A percentile compares a stretch with the other conserved stretches of the same genome.
Evolutionary conservation across 2,888 invertebrate species (phyloP).

Genomic region (Diaperis boleti): DNA sequence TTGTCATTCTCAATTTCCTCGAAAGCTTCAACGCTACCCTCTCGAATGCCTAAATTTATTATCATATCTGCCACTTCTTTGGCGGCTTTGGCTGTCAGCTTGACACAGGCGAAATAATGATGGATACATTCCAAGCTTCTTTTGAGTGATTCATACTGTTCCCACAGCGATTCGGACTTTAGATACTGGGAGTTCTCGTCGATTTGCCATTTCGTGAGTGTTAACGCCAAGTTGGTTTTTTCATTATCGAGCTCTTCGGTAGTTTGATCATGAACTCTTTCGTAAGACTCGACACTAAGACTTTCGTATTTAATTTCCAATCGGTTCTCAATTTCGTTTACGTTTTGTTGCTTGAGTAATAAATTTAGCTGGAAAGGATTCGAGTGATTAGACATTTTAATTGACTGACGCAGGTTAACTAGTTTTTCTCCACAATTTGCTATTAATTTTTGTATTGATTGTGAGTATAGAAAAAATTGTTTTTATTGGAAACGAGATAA

Average conservation of each 20-base stretch:
- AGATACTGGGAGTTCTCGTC: conserved; percentile 50
- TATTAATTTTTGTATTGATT: conserved; percentile 15
- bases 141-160: conserved; percentile 50
- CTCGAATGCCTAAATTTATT: conserved; percentile 10
- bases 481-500: no score
- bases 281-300: conserved; percentile 16
- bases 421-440: conserved; percentile 20
- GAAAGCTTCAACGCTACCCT: conserved; percentile 10
- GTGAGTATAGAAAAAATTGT: neutral
- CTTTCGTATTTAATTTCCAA: conserved; percentile 37
- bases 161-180: conserved; percentile 47
- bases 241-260: conserved; percentile 33
- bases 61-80: conserved; percentile 44
- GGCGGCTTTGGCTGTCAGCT: conserved; percentile 52
- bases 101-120: conserved; percentile 53
- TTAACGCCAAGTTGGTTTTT: conserved; percentile 48
- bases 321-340: conserved; percentile 40
- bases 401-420: conserved; percentile 22
- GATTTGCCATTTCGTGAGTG: conserved; percentile 51
- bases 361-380: conserved; percentile 47
- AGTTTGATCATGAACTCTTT: conserved; percentile 35
- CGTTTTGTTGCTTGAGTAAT: conserved; percentile 50
- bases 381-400: conserved; percentile 25
- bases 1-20: conserved; percentile 24
- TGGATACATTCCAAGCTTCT: conserved; percentile 50